A percentile compares a stretch with the other conserved stretches of the same genome.
Evolutionary conservation across 2,888 invertebrate species (phyloP).

Genomic region (Tolmerus cingulatus): DNA sequence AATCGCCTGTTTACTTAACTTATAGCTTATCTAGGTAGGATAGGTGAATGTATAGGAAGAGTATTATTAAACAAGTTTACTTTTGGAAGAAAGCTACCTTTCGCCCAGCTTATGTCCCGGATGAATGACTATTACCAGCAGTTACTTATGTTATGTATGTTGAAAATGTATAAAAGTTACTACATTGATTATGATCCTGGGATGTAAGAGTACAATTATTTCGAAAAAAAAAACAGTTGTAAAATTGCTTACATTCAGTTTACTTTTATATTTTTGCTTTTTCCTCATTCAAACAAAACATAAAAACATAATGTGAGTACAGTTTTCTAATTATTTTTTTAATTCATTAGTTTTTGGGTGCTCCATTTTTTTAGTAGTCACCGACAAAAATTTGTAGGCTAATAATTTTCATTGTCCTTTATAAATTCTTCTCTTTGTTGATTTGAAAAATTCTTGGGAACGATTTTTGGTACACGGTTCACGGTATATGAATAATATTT

Average conservation of each 20-base stretch:
- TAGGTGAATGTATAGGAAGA: not conserved
- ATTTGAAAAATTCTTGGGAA: too few species aligned
- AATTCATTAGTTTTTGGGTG: too few species aligned
- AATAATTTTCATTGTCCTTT: too few species aligned
- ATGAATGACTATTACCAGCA: not conserved
- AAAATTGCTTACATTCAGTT: not conserved
- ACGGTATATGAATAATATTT: too few species aligned
- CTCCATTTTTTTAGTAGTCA: too few species aligned
- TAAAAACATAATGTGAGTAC: too few species aligned
- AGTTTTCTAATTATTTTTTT: too few species aligned
- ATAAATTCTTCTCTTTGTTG: too few species aligned
- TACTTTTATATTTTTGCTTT: too few species aligned
- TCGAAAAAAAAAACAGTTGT: not conserved
- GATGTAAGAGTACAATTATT: not conserved
- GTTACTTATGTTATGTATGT: not conserved
- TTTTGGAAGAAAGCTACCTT: slow-evolving; percentile 32
- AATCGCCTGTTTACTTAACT: not conserved
- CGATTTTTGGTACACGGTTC: too few species aligned
- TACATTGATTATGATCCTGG: not conserved
- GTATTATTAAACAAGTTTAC: not conserved
- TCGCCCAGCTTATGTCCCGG: slow-evolving; percentile 20
- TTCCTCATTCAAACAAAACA: too few species aligned
- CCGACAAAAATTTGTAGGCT: too few species aligned
- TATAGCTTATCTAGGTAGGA: not conserved
- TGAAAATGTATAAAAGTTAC: not conserved